Base-by-base conservation (phyloP, 1,140 invertebrate species). In the Papilio aristodemus region DNA sequence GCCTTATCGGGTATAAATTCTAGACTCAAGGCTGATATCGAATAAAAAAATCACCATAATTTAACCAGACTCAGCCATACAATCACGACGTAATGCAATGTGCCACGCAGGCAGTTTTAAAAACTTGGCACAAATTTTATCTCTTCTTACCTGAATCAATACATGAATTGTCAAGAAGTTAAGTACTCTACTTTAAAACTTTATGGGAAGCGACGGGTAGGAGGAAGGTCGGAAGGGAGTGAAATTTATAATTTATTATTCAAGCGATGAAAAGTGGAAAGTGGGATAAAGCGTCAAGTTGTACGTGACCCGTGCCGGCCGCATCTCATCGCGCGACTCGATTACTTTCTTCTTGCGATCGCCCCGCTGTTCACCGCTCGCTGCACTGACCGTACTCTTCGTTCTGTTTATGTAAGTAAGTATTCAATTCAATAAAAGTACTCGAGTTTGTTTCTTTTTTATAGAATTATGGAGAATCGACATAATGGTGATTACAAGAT, bases 241-340 rank as follows among this genome's bases (percentile, higher is more conserved):
- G 76, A 84, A 79, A 81, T 84, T 81, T 81, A 79, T 86, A 83
- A 84, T 87, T 86, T 87, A 85, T 87, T 86, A 89, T 87, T 86
- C 85, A 82, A 76, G 76, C 74, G 80, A 80, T 86, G 82, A 85
- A 84, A 81, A 85, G 77, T 87, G 84, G 84, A 86, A 86, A 89
- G 82, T 83, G 84, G 80, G 80, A 86, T 86, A 83, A 81, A 79
- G 80, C 76, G 83, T 86, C 81, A 85, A 70, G 64, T 70, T 68
- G 82, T 81, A 89, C 87, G 87, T 89, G 87, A 84, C 84, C 78
- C 71, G 60, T 71, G 71, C 77, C 78, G 72, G 76, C 41, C 70
- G 67, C 75, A 79, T 86, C 81, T 79, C 75, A 79, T 72, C 72
- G 73, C 68, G 71, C 71, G 70, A 73, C 67, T 71, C 72, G 69